Base-by-base conservation (phyloP, 2,113 vertebrate genomes). In the Toxotes chatareus region DNA sequence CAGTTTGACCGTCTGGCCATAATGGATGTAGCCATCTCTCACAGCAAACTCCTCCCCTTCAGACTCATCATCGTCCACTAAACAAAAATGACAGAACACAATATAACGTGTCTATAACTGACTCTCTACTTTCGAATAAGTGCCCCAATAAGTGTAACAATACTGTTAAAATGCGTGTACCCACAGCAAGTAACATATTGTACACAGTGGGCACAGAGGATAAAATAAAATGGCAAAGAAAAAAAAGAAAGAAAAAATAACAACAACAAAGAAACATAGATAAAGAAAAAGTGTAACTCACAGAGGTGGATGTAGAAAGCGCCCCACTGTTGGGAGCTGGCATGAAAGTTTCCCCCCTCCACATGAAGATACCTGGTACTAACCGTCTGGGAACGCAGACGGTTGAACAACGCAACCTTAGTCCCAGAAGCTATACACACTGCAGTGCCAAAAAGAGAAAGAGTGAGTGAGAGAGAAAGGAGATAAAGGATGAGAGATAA, bases 1-100 rank as follows among this genome's bases (percentile, higher is more conserved):
- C 79, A 99, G 94, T 87, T 99, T 99, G 68, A 99, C 97, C 0
- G 97, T 99, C 89, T 99, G 98, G 71, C 98, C 98, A 23, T 99
- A 99, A 86, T 99, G 98, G 84, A 99, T 97, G 87, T 99, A 99
- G 82, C 98, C 98, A 4, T 99, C 98, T 86, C 97, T 95, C 69
- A 99, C 98, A 38, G 98, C 97, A 93, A 99, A 99, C 93, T 99
- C 98, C 92, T 99, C 98, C 83, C 98, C 98, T 94, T 99, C 98
- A 0, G 98, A 99, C 91, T 99, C 98, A 51, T 99, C 98, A 66
- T 99, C 97, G 46, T 99, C 98, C 97, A 99, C 98, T 99, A 76
- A 8, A 73, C 5, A 95, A 72, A 27, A 86, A 40, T 19, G 67
- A 79, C 4, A 56, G 16, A 67, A 46, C 21, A 75, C 27, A 71